A percentile compares a stretch with the other conserved stretches of the same genome.
These are phyloP conservation scores for Ceratosolen fusciceps DNA, from an alignment of 1,140 invertebrate genomes.

Conservation along the genomic window DNA sequence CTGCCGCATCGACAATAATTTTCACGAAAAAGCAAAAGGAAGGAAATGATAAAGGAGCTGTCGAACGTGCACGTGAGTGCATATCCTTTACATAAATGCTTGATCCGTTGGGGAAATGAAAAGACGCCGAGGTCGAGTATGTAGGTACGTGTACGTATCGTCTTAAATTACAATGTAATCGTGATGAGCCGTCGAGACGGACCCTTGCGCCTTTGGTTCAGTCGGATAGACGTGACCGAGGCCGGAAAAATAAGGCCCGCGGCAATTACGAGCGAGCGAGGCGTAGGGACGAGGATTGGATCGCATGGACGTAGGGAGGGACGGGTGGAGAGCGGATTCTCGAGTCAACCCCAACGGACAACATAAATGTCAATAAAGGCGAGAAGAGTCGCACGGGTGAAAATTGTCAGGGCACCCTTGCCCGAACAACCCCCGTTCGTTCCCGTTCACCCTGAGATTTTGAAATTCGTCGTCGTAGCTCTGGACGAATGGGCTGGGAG, in stretches of 20 bases:
- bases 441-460: not conserved
- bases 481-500: not conserved
- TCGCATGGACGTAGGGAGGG: not conserved
- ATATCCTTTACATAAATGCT: not conserved
- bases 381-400: not conserved
- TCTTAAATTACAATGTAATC: not conserved
- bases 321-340: not conserved
- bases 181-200: not conserved
- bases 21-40: no score
- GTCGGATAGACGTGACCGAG: not conserved
- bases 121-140: no score
- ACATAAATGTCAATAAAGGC: constrained; percentile 17
- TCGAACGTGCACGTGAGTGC: not conserved
- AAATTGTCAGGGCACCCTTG: no score
- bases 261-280: not conserved
- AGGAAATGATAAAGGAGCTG: not conserved
- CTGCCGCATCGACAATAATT: no score
- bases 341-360: constrained; percentile 11
- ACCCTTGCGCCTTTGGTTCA: no score
- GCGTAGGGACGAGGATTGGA: no score
- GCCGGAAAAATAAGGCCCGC: not conserved
- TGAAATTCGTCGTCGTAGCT: constrained; percentile 1
- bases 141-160: not conserved
- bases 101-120: not conserved
- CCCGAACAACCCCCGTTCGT: not conserved